Evolutionary conservation across 2,888 invertebrate species (phyloP), one percentile per base, ranked within the genome.

Genomic region (Acleris literana): DNA sequence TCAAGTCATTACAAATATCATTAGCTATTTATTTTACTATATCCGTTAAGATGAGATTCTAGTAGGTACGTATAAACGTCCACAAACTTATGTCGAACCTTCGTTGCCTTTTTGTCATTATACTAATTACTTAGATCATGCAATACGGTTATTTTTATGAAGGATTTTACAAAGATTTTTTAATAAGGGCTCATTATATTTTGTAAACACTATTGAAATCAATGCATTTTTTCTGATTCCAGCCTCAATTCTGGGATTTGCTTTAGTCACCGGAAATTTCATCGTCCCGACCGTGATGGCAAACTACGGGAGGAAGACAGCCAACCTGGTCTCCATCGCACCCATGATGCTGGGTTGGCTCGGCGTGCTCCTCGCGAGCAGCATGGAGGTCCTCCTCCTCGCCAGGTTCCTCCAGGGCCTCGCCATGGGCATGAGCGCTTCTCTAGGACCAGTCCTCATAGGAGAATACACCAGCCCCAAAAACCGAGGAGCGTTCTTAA

Each of bases 401-500:
- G 84, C 80, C 3, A 80, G 86, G 44, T 72, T 82, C 17, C 74
- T 86, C 6, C 86, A 86, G 72, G 93, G 93, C 65, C 58, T 91
- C 51, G 80, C 88, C 64, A 83, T 88, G 68, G 94, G 94, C 1
- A 78, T 94, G 70, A 78, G 88, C 11, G 84, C 91, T 0, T 80
- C 93, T 0, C 69, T 91, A 3, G 84, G 84, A 1, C 85, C 93
- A 0, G 88, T 93, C 5, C 85, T 93, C 60, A 88, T 93, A 7
- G 92, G 92, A 51, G 94, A 94, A 79, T 93, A 88, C 43, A 86
- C 91, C 0, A 91, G 93, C 59, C 95, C 94, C 0, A 90, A 87
- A 61, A 88, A 94, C 52, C 86, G 95, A 49, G 94, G 95, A 2
- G 86, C 93, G 1, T 87, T 95, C 20, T 83, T 94, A 25, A 91